A percentile compares a stretch with the other conserved stretches of the same genome.
Conservation (phyloP, 2,888 invertebrate species). For the Sarcophaga variegata region DNA sequence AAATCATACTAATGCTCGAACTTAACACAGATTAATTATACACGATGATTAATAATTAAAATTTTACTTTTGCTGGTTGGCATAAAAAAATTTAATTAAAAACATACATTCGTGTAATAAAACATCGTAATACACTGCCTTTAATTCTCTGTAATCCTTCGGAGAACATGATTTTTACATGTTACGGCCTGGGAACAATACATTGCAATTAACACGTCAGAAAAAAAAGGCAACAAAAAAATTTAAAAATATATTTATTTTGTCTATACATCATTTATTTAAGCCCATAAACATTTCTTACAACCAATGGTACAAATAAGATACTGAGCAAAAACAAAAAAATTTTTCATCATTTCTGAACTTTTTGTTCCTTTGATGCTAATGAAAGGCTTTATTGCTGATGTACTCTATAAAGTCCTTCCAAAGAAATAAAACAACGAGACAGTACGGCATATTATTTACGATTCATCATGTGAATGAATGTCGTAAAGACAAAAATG, state of each 20-base stretch:
- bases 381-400: neutral
- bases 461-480: neutral
- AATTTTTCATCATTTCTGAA: neutral
- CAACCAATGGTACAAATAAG: too few relatives aligned
- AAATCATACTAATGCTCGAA: too few relatives aligned
- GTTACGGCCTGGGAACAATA: too few relatives aligned
- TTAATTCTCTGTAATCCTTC: too few relatives aligned
- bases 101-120: too few relatives aligned
- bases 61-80: too few relatives aligned
- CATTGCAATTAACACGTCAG: neutral
- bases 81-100: too few relatives aligned
- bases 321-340: neutral
- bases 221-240: neutral
- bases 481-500: neutral
- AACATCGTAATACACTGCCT: too few relatives aligned
- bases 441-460: neutral
- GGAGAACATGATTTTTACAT: too few relatives aligned
- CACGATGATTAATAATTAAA: too few relatives aligned
- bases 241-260: neutral
- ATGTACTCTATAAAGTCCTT: neutral
- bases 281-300: neutral
- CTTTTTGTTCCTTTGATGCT: too few relatives aligned
- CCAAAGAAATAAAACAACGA: neutral
- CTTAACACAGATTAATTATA: too few relatives aligned
- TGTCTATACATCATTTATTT: neutral